phyloP scores from a whole-genome alignment of 30 jellyfish, hydroid and myxozoan genomes.

The Aurelia sp. region DNA sequence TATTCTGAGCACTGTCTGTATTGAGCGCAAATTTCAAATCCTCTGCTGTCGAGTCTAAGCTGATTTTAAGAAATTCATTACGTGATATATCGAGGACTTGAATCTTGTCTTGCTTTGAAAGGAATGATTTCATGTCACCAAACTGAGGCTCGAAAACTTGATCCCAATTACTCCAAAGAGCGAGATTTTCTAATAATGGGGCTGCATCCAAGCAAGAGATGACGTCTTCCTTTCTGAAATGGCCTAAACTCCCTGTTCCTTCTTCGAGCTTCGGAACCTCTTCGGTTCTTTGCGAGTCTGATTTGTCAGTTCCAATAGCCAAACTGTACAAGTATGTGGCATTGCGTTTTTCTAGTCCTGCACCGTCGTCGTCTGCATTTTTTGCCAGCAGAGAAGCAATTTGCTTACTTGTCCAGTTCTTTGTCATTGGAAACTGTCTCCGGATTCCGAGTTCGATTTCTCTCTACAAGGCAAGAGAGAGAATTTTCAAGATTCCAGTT shows the following conservation, averaged over 20 bases:
- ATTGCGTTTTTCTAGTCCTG: not conserved
- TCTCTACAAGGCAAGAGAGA: too few relatives aligned
- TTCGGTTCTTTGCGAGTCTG: not conserved
- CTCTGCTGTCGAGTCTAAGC: conserved; percentile 56
- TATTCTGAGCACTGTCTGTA: conserved; percentile 32
- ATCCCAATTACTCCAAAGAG: conserved; percentile 80
- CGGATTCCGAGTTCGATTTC: conserved; percentile 6
- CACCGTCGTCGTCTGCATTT: not conserved
- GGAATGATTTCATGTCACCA: conserved; percentile 66
- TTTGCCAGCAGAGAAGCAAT: not conserved
- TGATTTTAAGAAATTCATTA: conserved; percentile 42
- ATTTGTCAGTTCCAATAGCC: conserved; percentile 17
- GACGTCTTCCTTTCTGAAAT: conserved; percentile 40
- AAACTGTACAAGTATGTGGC: conserved; percentile 31
- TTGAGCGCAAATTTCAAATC: conserved; percentile 37
- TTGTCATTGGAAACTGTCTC: conserved; percentile 28
- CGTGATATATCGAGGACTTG: conserved; percentile 58
- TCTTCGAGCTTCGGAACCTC: too few relatives aligned
- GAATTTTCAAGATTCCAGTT: too few relatives aligned
- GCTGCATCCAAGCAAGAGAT: conserved; percentile 57
- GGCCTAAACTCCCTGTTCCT: conserved; percentile 14
- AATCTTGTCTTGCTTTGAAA: conserved; percentile 30
- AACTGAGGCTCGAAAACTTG: conserved; percentile 61
- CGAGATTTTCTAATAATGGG: conserved; percentile 77
- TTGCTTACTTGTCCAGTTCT: conserved; percentile 10